A percentile compares a stretch with the other conserved stretches of the same genome.
Evolutionary conservation across 2,888 invertebrate species (phyloP).

Genomic region (Eurytoma californica): DNA sequence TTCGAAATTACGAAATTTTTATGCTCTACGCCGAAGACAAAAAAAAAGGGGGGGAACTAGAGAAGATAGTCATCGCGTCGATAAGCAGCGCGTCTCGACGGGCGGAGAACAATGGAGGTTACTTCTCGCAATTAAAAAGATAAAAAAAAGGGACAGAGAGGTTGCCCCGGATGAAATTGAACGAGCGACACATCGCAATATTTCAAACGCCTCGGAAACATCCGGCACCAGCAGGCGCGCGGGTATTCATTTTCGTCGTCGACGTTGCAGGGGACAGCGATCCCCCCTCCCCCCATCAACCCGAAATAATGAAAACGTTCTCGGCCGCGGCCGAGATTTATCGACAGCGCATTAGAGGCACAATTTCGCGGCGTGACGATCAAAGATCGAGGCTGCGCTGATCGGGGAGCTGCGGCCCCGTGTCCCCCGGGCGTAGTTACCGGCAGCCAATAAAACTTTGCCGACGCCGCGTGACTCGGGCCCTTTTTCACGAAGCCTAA

Average conservation of each 20-base stretch:
- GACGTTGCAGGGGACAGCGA: too few relatives aligned
- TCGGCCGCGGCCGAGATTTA: conserved; percentile 24
- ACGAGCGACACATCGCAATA: too few relatives aligned
- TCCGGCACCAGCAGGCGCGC: too few relatives aligned
- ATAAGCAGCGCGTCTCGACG: neutral
- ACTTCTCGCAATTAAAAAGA: neutral
- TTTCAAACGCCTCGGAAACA: too few relatives aligned
- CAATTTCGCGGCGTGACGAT: conserved; percentile 41
- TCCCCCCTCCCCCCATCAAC: too few relatives aligned
- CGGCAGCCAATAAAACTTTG: conserved; percentile 63
- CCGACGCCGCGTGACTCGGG: conserved; percentile 50
- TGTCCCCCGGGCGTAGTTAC: conserved; percentile 59
- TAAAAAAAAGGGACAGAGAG: neutral
- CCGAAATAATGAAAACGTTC: conserved; percentile 13
- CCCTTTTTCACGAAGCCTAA: conserved; percentile 45
- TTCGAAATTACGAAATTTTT: neutral
- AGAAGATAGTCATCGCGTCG: neutral
- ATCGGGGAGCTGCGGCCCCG: conserved; percentile 9
- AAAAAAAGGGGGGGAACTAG: neutral
- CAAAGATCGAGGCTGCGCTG: conserved; percentile 39
- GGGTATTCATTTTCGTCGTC: too few relatives aligned
- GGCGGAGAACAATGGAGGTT: neutral
- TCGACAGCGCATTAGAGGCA: conserved; percentile 50
- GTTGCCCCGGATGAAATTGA: too few relatives aligned
- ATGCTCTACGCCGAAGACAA: neutral